These are phyloP conservation scores for Drosophila arawakana DNA, from an alignment of 1,140 invertebrate genomes.

Conservation along the genomic window DNA sequence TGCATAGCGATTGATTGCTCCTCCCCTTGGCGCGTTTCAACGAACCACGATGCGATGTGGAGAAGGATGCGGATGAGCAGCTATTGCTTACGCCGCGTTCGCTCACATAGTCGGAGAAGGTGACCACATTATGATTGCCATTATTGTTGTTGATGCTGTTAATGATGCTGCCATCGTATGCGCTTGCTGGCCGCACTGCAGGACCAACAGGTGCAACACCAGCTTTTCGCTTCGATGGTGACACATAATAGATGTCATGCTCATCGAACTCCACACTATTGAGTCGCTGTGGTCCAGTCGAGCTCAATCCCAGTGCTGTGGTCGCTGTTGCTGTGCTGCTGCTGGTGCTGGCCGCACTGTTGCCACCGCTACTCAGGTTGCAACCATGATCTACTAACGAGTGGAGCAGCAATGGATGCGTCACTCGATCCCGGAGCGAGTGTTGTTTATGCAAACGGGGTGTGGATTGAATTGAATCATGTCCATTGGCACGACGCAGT, in stretches of 20 bases:
- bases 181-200: constrained; percentile 38
- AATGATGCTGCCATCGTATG: constrained; percentile 47
- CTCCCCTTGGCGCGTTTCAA: constrained; percentile 79
- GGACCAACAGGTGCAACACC: constrained; percentile 50
- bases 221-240: constrained; percentile 79
- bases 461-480: constrained; percentile 19
- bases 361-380: constrained; percentile 73
- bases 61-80: constrained; percentile 37
- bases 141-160: constrained; percentile 22
- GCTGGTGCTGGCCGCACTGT: constrained; percentile 72
- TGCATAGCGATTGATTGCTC: constrained; percentile 82
- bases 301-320: constrained; percentile 49
- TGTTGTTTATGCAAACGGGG: constrained; percentile 67
- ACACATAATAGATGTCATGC: constrained; percentile 80
- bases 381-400: constrained; percentile 66
- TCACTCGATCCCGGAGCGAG: constrained; percentile 48
- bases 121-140: constrained; percentile 69
- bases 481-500: constrained; percentile 60
- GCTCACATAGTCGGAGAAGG: constrained; percentile 74
- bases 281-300: constrained; percentile 17
- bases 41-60: constrained; percentile 69
- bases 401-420: constrained; percentile 62
- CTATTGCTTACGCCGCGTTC: constrained; percentile 58
- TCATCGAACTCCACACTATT: constrained; percentile 74
- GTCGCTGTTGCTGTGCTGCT: constrained; percentile 76